These are phyloP conservation scores for Eurystomus gularis DNA, from an alignment of 2,113 vertebrate genomes.

Conservation along the genomic window DNA sequence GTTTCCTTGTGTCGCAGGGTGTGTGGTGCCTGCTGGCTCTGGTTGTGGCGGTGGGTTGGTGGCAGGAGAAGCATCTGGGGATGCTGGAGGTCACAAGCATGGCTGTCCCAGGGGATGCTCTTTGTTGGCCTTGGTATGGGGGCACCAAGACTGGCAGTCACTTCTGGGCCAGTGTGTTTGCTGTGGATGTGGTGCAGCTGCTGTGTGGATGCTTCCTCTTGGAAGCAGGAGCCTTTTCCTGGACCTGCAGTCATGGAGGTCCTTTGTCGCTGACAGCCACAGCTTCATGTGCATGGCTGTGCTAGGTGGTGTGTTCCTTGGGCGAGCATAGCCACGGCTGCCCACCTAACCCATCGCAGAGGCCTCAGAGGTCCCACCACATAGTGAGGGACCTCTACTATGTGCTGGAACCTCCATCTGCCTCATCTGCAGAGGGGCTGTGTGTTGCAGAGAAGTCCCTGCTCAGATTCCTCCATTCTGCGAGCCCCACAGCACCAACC, in stretches of 20 bases:
- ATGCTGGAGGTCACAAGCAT: too few species aligned
- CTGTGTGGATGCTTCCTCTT: rapidly evolving
- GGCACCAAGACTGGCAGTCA: too few species aligned
- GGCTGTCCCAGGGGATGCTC: not conserved
- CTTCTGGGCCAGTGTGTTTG: not conserved
- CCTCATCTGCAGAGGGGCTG: too few species aligned
- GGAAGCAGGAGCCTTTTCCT: rapidly evolving
- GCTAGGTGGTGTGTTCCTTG: not conserved
- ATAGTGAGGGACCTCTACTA: too few species aligned
- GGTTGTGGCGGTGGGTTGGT: not conserved
- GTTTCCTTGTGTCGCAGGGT: too few species aligned
- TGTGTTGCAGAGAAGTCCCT: not conserved
- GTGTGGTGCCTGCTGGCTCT: rapidly evolving
- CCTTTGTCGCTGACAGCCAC: rapidly evolving
- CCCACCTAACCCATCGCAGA: rapidly evolving
- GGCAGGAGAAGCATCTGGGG: not conserved
- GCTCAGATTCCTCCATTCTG: rapidly evolving
- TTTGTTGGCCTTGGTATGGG: not conserved
- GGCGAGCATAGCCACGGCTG: rapidly evolving
- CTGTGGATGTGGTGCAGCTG: not conserved
- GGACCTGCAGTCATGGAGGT: rapidly evolving
- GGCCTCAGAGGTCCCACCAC: not conserved
- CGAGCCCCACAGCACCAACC: not conserved
- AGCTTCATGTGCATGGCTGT: rapidly evolving
- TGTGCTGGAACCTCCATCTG: not conserved